Evolutionary conservation across 2,797 vertebrate species (phyloP), one percentile per base, ranked within the genome.

Genomic region (Pitangus sulphuratus): DNA sequence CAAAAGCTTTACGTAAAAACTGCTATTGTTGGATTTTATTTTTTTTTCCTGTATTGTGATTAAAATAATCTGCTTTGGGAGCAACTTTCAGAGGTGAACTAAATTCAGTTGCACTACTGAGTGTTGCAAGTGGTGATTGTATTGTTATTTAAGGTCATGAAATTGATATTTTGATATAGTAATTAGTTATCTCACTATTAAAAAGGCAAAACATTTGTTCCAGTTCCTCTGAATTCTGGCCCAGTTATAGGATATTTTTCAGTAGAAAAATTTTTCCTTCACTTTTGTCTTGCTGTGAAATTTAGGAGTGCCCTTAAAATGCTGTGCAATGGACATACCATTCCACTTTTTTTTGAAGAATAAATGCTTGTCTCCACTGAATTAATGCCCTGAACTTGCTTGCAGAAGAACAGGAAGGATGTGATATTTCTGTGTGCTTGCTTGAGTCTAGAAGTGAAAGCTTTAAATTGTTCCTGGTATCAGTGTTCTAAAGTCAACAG

Each of bases 401-500:
- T 80, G 53, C 60, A 56, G 58, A 80, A 56, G 44, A 84, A 15
- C 47, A 64, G 60, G 64, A 81, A 48, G 50, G 42, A 68, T 1
- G 0, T 51, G 70, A 28, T 60, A 42, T 13, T 81, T 16, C 68
- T 47, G 44, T n/a, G 50, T 33, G 57, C 47, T 54, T 66, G 68
- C 72, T 82, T 0, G 5, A 47, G 64, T 62, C 65, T 37, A 57
- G 28, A 44, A 85, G 25, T 10, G 3, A 88, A 79, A 86, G 40
- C 64, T 87, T 80, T 33, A 47, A 78, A 45, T 89, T 24, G 30
- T 19, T 84, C 84, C 39, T 61, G 53, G 2, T 68, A 54, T 37
- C 37, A 91, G 42, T 62, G 76, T 22, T 22, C 45, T 66, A 64
- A 91, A 93, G 65, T 69, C 72, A 89, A 91, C 33, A 95, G 79